These are phyloP conservation scores for Margaritifera margaritifera DNA, from an alignment of 2,888 invertebrate species.

Conservation along the genomic window DNA sequence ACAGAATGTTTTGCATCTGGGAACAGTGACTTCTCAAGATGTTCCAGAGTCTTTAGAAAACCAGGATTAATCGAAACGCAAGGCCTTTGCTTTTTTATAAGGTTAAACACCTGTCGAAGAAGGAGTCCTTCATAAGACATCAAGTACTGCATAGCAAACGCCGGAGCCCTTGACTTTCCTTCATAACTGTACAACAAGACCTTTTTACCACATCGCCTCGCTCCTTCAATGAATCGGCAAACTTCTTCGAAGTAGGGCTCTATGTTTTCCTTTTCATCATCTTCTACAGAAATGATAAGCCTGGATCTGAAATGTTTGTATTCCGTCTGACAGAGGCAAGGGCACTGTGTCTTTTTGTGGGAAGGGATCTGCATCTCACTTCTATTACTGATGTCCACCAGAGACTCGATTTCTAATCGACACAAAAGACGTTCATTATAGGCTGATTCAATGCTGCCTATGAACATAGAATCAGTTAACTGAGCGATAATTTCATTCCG, in stretches of 20 bases:
- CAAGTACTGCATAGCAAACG: constrained; percentile 65
- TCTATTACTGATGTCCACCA: constrained; percentile 72
- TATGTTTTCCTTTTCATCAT: constrained; percentile 74
- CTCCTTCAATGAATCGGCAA: constrained; percentile 66
- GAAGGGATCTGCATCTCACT: constrained; percentile 48
- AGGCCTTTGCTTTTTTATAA: constrained; percentile 57
- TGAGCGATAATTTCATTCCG: constrained; percentile 44
- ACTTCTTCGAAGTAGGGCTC: constrained; percentile 64
- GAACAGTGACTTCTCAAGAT: constrained; percentile 49
- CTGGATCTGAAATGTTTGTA: constrained; percentile 73
- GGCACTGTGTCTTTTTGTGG: constrained; percentile 51
- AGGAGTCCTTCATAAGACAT: constrained; percentile 56
- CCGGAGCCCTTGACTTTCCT: constrained; percentile 60
- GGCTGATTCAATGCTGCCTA: constrained; percentile 73
- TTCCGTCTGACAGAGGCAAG: constrained; percentile 59
- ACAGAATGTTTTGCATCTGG: constrained; percentile 51
- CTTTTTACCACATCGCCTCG: constrained; percentile 50
- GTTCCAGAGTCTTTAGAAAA: constrained; percentile 48
- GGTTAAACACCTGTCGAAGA: constrained; percentile 54
- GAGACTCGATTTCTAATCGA: constrained; percentile 71
- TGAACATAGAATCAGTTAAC: constrained; percentile 68
- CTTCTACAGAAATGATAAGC: constrained; percentile 79
- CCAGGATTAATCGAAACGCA: constrained; percentile 54
- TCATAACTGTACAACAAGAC: constrained; percentile 62
- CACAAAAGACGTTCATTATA: constrained; percentile 73